Evolutionary conservation across 2,888 invertebrate species (phyloP).

Genomic region (Cephus runcator): DNA sequence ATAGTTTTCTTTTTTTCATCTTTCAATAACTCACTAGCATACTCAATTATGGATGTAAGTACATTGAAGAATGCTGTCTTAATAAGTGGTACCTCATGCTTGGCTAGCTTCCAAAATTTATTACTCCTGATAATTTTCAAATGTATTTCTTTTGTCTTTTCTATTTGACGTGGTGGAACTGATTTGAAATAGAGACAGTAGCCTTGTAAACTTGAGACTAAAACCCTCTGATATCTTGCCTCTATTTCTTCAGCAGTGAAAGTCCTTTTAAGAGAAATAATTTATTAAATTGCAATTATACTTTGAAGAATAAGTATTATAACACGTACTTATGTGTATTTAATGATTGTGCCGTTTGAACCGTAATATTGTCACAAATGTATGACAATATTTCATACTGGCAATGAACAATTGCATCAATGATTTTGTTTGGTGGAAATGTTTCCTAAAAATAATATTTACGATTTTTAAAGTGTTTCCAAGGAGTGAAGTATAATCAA

Average conservation of each 20-base stretch:
- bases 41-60: conserved; percentile 72
- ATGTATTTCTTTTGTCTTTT: conserved; percentile 69
- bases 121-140: conserved; percentile 69
- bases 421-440: conserved; percentile 82
- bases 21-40: conserved; percentile 68
- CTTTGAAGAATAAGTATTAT: conserved; percentile 73
- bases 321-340: conserved; percentile 66
- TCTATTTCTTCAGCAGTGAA: conserved; percentile 75
- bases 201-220: conserved; percentile 75
- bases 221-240: conserved; percentile 74
- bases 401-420: conserved; percentile 84
- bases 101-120: conserved; percentile 80
- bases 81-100: conserved; percentile 68
- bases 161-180: conserved; percentile 67
- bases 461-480: conserved; percentile 3
- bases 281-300: conserved; percentile 75
- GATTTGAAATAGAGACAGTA: conserved; percentile 73
- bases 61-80: conserved; percentile 77
- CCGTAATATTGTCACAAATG: conserved; percentile 77
- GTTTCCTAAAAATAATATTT: conserved; percentile 69
- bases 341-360: conserved; percentile 70
- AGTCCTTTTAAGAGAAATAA: conserved; percentile 67
- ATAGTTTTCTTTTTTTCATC: conserved; percentile 70
- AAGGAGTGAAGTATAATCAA: neutral
- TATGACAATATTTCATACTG: conserved; percentile 82